phyloP scores from a whole-genome alignment of 2,888 invertebrate species.

The Trichopria drosophilae region DNA sequence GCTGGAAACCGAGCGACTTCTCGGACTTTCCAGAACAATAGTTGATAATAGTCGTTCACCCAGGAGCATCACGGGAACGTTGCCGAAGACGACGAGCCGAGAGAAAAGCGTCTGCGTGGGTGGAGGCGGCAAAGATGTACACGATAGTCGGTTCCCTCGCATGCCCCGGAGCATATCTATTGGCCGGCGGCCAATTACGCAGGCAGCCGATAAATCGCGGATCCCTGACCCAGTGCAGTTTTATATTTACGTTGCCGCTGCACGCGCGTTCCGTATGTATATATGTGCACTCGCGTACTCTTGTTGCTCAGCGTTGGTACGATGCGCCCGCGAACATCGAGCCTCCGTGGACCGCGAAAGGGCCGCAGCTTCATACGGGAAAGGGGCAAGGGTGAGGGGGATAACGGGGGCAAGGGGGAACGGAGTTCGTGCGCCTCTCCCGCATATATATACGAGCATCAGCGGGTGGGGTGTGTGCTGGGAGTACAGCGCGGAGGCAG shows the following conservation, averaged over 20 bases:
- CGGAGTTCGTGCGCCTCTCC: too few species aligned
- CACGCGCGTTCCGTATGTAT: constrained; percentile 30
- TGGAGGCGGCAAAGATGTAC: constrained; percentile 11
- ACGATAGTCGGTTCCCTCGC: constrained; percentile 17
- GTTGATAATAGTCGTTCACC: too few species aligned
- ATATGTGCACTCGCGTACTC: constrained; percentile 18
- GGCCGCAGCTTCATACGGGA: constrained; percentile 3
- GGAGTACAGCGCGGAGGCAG: constrained; percentile 47
- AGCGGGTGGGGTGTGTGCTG: constrained; percentile 30
- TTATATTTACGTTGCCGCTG: constrained; percentile 52
- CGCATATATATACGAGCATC: constrained; percentile 31
- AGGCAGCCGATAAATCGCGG: constrained; percentile 55
- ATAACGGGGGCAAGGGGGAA: too few species aligned
- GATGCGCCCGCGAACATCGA: constrained; percentile 13
- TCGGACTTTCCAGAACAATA: too few species aligned
- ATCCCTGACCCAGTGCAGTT: constrained; percentile 59
- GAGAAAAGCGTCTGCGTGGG: neutral
- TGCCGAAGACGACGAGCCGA: neutral
- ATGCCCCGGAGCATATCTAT: constrained; percentile 45
- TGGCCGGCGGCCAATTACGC: constrained; percentile 52
- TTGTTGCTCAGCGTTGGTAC: constrained; percentile 4
- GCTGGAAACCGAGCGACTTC: too few species aligned
- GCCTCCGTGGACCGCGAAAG: too few species aligned
- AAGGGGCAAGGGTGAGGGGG: constrained; percentile 30
- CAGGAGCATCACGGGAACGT: constrained; percentile 2